These are phyloP conservation scores for Aurelia sp. DNA, from an alignment of 30 jellyfish, hydroid and myxozoan genomes.

Conservation along the genomic window DNA sequence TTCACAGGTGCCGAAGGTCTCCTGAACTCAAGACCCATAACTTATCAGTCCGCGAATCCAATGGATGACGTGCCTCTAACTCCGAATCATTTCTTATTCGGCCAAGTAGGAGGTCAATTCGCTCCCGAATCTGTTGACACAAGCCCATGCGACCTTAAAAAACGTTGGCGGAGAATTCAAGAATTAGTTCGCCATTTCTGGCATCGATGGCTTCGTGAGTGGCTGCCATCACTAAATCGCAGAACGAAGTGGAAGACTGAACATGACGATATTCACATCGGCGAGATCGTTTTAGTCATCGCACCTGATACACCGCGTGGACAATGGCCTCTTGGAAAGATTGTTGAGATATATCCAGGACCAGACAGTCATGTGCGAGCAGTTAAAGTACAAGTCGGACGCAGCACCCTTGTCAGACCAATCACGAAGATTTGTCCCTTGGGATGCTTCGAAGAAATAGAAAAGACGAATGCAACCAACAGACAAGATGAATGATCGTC, in stretches of 20 bases:
- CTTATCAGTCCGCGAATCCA: constrained; percentile 43
- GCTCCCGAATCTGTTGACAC: constrained; percentile 33
- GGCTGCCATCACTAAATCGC: constrained; percentile 14
- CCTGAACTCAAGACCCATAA: constrained; percentile 22
- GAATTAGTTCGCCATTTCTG: constrained; percentile 29
- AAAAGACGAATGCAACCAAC: too few species aligned
- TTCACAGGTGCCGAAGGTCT: constrained; percentile 44
- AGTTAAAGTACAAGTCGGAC: too few species aligned
- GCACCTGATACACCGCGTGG: too few species aligned
- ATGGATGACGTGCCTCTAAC: constrained; percentile 44
- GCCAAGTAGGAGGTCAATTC: constrained; percentile 55
- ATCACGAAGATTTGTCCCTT: too few species aligned
- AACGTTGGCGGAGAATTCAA: constrained; percentile 9
- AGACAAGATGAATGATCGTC: too few species aligned
- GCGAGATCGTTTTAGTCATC: too few species aligned
- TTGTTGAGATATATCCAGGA: too few species aligned
- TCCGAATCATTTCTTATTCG: constrained; percentile 43
- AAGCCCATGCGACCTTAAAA: background rate
- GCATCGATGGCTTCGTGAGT: constrained; percentile 36
- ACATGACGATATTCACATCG: too few species aligned
- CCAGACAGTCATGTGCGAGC: too few species aligned
- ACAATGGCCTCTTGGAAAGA: too few species aligned
- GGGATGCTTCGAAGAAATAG: too few species aligned
- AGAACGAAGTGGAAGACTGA: background rate
- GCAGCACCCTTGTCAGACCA: too few species aligned